These are phyloP conservation scores for Ophonus ardosiacus DNA, from an alignment of 2,888 invertebrate species.

Conservation along the genomic window DNA sequence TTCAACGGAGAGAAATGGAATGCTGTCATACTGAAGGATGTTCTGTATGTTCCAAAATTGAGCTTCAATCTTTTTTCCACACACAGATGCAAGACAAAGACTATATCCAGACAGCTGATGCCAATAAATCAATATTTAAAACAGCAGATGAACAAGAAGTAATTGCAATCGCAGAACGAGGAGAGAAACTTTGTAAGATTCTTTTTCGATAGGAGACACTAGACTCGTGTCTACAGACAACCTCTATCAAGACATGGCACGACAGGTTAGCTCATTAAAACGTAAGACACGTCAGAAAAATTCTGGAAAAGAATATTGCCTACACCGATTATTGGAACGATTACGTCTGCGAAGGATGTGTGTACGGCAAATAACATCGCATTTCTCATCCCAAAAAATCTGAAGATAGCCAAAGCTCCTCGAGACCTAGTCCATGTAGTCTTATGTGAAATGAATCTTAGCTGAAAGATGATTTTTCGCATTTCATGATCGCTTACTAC, in stretches of 20 bases:
- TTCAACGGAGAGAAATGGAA: conserved; percentile 68
- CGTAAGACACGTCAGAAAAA: conserved; percentile 65
- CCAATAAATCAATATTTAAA: conserved; percentile 65
- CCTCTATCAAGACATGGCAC: conserved; percentile 68
- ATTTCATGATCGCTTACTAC: conserved; percentile 53
- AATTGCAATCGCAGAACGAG: conserved; percentile 60
- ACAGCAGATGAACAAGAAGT: conserved; percentile 64
- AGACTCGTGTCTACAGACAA: background rate
- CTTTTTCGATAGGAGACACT: background rate
- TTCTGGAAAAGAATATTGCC: conserved; percentile 20
- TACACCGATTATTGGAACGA: conserved; percentile 36
- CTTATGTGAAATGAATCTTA: conserved; percentile 67
- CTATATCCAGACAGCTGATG: conserved; percentile 66
- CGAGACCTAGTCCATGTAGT: conserved; percentile 68
- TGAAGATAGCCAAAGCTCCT: conserved; percentile 61
- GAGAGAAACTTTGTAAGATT: background rate
- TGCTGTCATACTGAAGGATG: conserved; percentile 64
- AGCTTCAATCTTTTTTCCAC: conserved; percentile 68
- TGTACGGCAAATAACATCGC: conserved; percentile 53
- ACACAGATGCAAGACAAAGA: conserved; percentile 68
- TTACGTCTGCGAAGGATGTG: conserved; percentile 45
- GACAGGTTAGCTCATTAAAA: conserved; percentile 69
- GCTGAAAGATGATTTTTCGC: conserved; percentile 38
- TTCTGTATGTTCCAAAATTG: conserved; percentile 65
- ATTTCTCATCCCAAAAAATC: conserved; percentile 66